Percentiles rank a stretch among this genome's conserved stretches.
Conservation (phyloP, 2,113 vertebrate genomes). For the Cairina moschata region DNA sequence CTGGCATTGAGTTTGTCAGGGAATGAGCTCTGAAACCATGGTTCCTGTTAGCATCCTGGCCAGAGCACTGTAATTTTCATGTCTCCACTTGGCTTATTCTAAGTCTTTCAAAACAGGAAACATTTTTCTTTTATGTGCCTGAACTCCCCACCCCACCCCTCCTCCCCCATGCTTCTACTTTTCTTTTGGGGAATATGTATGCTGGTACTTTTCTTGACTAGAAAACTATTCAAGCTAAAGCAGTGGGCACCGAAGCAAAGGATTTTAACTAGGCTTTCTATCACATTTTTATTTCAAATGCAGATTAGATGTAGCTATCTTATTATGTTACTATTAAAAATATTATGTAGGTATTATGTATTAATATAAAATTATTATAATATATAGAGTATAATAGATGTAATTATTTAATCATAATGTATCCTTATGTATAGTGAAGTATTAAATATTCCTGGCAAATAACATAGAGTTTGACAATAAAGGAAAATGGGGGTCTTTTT, state of each 20-base stretch:
- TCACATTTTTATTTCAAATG: neutral
- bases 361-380: too few relatives aligned
- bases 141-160: neutral
- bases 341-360: too few relatives aligned
- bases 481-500: neutral
- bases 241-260: neutral
- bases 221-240: neutral
- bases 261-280: neutral
- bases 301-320: neutral
- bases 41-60: neutral
- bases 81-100: neutral
- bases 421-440: too few relatives aligned
- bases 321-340: neutral
- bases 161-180: neutral
- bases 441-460: neutral
- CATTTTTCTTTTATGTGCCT: neutral
- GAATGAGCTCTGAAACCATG: neutral
- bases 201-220: neutral
- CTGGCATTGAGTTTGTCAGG: neutral
- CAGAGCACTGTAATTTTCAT: neutral
- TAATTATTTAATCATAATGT: too few relatives aligned
- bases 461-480: neutral
- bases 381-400: too few relatives aligned
- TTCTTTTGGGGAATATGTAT: neutral
- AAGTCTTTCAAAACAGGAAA: neutral